Evolutionary conservation across 2,797 vertebrate species (phyloP).

Genomic region (Choloepus didactylus): DNA sequence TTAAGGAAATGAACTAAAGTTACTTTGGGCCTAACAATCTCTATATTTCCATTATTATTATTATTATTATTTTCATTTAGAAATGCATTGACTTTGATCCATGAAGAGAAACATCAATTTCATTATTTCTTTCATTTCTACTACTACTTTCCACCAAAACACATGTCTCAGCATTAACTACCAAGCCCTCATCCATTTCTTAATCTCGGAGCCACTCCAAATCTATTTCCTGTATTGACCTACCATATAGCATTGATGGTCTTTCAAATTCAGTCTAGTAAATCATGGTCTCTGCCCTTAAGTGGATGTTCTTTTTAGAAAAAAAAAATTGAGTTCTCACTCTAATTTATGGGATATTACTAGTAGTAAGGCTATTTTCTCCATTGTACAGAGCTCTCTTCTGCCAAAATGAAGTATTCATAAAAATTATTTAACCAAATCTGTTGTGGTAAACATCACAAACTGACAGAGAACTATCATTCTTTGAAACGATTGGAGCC

Average conservation of each 20-base stretch:
- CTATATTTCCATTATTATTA: not conserved
- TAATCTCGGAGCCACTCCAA: conserved; percentile 65
- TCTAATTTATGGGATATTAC: conserved; percentile 70
- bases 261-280: conserved; percentile 72
- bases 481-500: conserved; percentile 82
- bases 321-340: conserved; percentile 66
- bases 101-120: not conserved
- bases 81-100: not conserved
- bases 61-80: not conserved
- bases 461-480: conserved; percentile 81
- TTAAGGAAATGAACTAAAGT: not conserved
- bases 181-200: not conserved
- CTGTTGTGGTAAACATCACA: conserved; percentile 84
- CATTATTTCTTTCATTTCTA: conserved; percentile 37
- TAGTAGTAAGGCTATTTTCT: conserved; percentile 59
- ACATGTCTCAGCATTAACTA: conserved; percentile 18
- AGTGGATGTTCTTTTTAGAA: conserved; percentile 75
- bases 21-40: not conserved
- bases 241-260: conserved; percentile 37
- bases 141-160: not conserved
- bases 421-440: conserved; percentile 86
- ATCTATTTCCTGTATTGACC: conserved; percentile 72
- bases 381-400: conserved; percentile 69
- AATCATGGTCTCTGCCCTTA: conserved; percentile 66
- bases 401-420: conserved; percentile 82